Conservation (phyloP, 1,140 invertebrate species). For the Stegodyphus mimosarum region DNA sequence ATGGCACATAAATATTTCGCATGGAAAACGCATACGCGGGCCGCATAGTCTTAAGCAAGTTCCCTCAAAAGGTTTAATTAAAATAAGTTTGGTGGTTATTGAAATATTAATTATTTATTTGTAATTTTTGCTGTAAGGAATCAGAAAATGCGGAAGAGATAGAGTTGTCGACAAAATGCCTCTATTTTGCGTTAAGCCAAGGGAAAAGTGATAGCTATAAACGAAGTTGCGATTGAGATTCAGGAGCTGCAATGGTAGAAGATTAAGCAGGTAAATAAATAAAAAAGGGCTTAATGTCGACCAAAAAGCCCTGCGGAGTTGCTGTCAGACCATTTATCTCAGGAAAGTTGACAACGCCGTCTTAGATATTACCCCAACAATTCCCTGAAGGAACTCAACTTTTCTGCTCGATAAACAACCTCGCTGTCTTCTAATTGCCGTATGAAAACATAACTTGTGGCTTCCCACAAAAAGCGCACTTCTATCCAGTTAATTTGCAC, state of each 20-base stretch:
- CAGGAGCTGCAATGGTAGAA: neutral
- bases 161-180: too few species aligned
- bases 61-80: too few species aligned
- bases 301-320: conserved; percentile 12
- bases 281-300: conserved; percentile 10
- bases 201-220: too few species aligned
- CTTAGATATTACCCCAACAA: conserved; percentile 27
- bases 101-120: too few species aligned
- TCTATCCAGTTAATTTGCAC: conserved; percentile 44
- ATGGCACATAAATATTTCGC: too few species aligned
- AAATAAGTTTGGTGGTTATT: too few species aligned
- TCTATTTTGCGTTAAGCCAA: too few species aligned
- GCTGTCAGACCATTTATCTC: conserved; percentile 31
- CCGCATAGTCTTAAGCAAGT: too few species aligned
- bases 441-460: conserved; percentile 51
- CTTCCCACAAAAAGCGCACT: neutral
- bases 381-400: conserved; percentile 17
- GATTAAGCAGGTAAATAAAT: neutral
- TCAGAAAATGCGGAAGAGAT: too few species aligned
- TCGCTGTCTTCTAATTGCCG: conserved; percentile 18
- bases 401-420: conserved; percentile 24
- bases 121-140: too few species aligned
- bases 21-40: too few species aligned
- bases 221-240: too few species aligned
- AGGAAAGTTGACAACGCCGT: neutral